Conservation (phyloP, 2,797 vertebrate genomes). For the Neosilurus hyrtlii region DNA sequence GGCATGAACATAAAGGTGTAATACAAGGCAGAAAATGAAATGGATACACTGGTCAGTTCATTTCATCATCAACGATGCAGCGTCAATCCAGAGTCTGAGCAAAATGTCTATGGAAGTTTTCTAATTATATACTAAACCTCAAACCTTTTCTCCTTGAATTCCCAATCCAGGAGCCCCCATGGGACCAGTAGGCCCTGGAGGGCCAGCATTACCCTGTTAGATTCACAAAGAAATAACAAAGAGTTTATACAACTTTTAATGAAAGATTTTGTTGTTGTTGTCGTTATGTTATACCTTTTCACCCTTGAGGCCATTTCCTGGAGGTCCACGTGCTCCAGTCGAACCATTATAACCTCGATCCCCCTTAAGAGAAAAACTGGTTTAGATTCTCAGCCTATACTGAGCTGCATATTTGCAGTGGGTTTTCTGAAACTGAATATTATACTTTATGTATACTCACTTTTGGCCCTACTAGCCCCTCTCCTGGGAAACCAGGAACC, state of each 20-base stretch:
- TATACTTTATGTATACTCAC: constrained; percentile 58
- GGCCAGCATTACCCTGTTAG: constrained; percentile 75
- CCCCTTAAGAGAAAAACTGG: constrained; percentile 73
- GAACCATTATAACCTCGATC: constrained; percentile 78
- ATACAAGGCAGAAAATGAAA: background rate
- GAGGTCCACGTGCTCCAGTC: constrained; percentile 69
- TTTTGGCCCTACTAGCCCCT: constrained; percentile 82
- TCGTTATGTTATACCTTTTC: constrained; percentile 74
- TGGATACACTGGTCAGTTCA: background rate
- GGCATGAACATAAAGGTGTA: background rate
- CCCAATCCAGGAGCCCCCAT: constrained; percentile 75
- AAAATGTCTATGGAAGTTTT: background rate
- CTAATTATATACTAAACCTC: background rate
- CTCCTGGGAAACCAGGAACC: constrained; percentile 72
- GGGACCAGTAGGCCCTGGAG: constrained; percentile 72
- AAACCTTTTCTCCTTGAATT: constrained; percentile 80
- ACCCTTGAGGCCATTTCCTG: constrained; percentile 78
- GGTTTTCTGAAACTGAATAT: background rate
- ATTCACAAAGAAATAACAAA: constrained; percentile 43
- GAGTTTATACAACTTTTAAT: background rate
- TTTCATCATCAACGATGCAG: background rate
- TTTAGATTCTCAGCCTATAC: background rate
- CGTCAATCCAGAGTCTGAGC: too few relatives aligned
- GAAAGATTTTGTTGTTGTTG: background rate
- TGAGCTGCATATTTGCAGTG: background rate